These are phyloP conservation scores for rat (Rattus norvegicus) DNA, from an alignment of 2,113 vertebrate genomes.

Conservation along the genomic window DNA sequence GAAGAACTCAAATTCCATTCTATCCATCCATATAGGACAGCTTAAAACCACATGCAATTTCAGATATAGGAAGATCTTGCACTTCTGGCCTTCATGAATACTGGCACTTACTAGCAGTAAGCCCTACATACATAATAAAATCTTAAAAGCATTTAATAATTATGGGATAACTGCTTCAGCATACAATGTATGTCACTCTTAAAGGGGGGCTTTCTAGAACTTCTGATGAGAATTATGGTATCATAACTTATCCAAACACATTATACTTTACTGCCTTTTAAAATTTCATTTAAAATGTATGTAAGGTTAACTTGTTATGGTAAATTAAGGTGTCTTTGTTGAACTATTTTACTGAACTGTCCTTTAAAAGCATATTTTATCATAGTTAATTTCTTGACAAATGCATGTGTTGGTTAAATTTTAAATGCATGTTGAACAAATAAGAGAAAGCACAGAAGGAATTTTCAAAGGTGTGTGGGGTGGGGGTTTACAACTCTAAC, in stretches of 20 bases:
- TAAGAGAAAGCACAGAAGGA: not conserved
- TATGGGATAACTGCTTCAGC: not conserved
- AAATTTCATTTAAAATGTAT: not conserved
- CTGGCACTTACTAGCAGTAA: too few relatives aligned
- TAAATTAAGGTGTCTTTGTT: not conserved
- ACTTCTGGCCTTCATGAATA: not conserved
- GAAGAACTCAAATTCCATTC: not conserved
- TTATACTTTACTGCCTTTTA: not conserved
- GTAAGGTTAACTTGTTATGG: not conserved
- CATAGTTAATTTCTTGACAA: not conserved
- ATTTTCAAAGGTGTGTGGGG: not conserved
- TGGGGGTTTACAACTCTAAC: not conserved
- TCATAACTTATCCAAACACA: not conserved
- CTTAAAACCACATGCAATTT: not conserved
- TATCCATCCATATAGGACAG: not conserved
- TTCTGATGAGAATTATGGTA: not conserved
- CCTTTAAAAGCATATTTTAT: constrained; percentile 1
- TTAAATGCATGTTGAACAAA: constrained; percentile 2
- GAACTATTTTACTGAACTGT: not conserved
- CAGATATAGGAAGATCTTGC: not conserved
- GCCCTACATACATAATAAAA: not conserved
- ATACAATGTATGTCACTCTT: not conserved
- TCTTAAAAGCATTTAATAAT: not conserved
- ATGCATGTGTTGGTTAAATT: not conserved
- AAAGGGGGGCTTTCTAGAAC: not conserved